Conservation (phyloP, 2,888 invertebrate genomes). For the Noctua janthe region DNA sequence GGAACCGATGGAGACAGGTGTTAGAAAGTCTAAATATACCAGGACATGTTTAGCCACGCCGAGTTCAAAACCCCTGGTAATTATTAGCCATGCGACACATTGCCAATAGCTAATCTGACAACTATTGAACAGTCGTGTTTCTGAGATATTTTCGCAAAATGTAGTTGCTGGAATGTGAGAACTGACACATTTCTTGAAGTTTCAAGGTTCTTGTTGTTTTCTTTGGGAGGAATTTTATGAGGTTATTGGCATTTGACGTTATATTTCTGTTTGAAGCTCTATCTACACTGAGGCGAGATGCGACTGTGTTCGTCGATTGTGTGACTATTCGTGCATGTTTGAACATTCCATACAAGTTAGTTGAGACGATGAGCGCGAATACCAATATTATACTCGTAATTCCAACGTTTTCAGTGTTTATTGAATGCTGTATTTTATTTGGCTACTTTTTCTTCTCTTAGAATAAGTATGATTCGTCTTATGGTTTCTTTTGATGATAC, state of each 20-base stretch:
- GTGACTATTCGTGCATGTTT: not conserved
- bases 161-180: not conserved
- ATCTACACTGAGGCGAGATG: not conserved
- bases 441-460: constrained; percentile 5
- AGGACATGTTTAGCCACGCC: constrained; percentile 43
- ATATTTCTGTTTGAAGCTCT: not conserved
- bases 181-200: constrained; percentile 9
- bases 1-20: constrained; percentile 69
- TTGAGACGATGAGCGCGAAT: not conserved
- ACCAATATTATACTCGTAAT: not conserved
- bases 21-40: constrained; percentile 68
- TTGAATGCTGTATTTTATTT: not conserved
- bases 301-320: not conserved
- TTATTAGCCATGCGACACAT: constrained; percentile 61
- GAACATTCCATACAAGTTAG: not conserved
- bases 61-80: constrained; percentile 73
- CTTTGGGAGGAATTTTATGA: not conserved
- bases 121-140: constrained; percentile 30
- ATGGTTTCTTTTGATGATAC: too few species aligned
- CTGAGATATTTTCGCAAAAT: constrained; percentile 27
- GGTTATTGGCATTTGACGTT: not conserved
- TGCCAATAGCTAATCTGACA: constrained; percentile 74
- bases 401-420: not conserved
- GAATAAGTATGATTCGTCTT: too few species aligned
- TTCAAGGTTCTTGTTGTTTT: constrained; percentile 20